A percentile compares a stretch with the other conserved stretches of the same genome.
These are phyloP conservation scores for Heteractis magnifica DNA, from an alignment of 92 coral and sea anemone genomes.

Conservation along the genomic window DNA sequence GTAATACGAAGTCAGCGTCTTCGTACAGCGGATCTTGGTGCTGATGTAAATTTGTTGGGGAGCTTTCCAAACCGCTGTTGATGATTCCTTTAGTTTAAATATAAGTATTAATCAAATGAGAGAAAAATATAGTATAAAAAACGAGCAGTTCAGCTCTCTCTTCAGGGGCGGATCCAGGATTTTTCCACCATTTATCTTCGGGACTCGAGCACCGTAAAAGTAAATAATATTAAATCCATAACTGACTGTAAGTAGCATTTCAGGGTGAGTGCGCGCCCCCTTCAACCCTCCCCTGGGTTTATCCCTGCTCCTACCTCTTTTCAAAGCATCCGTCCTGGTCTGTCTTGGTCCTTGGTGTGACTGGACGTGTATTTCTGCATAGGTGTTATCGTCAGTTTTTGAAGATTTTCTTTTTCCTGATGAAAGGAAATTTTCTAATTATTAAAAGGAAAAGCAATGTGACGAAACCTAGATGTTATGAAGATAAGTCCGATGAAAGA, in stretches of 20 bases:
- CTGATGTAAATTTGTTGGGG: not conserved
- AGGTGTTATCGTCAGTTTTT: constrained; percentile 11
- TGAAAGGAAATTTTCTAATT: not conserved
- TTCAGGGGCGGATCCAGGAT: not conserved
- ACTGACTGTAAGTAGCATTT: not conserved
- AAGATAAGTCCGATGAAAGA: not conserved
- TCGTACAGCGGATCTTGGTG: not conserved
- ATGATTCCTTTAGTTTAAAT: not conserved
- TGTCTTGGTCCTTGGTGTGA: not conserved
- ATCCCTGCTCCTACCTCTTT: not conserved
- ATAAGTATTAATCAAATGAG: not conserved
- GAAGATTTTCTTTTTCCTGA: not conserved
- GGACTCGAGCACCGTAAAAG: no score
- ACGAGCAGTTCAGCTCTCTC: not conserved
- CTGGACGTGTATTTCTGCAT: constrained; percentile 16
- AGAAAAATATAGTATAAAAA: not conserved
- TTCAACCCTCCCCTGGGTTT: not conserved
- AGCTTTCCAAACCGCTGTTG: constrained; percentile 5
- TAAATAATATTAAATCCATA: no score
- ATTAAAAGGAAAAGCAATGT: not conserved
- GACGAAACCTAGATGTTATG: no score
- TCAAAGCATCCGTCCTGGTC: not conserved
- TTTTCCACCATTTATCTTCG: no score
- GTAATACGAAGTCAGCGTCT: constrained; percentile 5
- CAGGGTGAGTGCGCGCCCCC: not conserved